phyloP scores from a whole-genome alignment of 2,888 invertebrate genomes.

The Boloria selene region DNA sequence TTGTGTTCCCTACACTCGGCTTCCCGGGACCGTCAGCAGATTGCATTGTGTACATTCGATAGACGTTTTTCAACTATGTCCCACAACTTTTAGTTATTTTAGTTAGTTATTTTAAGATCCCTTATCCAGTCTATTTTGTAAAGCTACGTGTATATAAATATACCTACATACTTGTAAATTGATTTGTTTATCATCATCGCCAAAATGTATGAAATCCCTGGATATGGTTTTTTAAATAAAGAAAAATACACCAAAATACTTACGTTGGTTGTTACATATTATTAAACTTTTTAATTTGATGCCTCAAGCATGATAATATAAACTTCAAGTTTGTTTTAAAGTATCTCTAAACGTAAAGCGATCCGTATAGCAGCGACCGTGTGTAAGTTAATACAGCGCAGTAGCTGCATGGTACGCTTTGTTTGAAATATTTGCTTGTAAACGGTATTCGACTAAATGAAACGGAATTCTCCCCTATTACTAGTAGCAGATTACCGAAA shows the following conservation, averaged over 20 bases:
- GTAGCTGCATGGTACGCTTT: slow-evolving; percentile 6
- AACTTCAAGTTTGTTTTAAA: background rate
- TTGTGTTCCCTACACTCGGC: slow-evolving; percentile 61
- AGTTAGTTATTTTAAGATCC: too few relatives aligned
- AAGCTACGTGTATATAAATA: too few relatives aligned
- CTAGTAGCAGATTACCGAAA: slow-evolving; percentile 7
- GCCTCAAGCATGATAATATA: slow-evolving; percentile 1
- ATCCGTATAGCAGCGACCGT: slow-evolving; percentile 8
- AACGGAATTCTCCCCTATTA: slow-evolving; percentile 20
- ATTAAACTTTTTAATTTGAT: background rate
- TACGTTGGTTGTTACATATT: too few relatives aligned
- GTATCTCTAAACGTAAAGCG: background rate
- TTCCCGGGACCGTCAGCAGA: slow-evolving; percentile 7
- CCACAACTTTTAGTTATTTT: background rate
- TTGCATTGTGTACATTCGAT: background rate
- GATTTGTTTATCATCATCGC: too few relatives aligned
- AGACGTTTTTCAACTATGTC: slow-evolving; percentile 9
- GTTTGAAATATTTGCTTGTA: slow-evolving; percentile 20
- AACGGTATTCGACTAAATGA: slow-evolving; percentile 19
- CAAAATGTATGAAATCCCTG: too few relatives aligned
- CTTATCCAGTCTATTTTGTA: too few relatives aligned
- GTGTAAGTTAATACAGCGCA: slow-evolving; percentile 5
- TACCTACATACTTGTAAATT: too few relatives aligned
- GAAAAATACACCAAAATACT: too few relatives aligned
- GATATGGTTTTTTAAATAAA: too few relatives aligned